Conservation (phyloP, 2,797 vertebrate genomes). For the Nannoperca obscura region DNA sequence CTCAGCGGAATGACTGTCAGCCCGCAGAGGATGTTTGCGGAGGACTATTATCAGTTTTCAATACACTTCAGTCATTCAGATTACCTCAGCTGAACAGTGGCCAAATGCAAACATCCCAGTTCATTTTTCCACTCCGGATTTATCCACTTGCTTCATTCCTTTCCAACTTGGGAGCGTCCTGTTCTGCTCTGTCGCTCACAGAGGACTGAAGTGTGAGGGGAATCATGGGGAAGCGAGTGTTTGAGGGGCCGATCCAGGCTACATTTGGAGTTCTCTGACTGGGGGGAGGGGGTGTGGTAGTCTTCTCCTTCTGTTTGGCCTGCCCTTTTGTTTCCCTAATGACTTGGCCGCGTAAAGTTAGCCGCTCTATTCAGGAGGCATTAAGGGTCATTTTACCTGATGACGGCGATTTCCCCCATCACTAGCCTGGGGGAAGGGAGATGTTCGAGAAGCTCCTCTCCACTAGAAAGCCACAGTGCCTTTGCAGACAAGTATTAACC, state of each 20-base stretch:
- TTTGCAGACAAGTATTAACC: background rate
- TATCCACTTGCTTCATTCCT: constrained; percentile 61
- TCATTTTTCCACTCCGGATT: constrained; percentile 72
- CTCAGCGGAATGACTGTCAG: constrained; percentile 46
- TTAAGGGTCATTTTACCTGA: constrained; percentile 83
- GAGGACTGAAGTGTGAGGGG: constrained; percentile 43
- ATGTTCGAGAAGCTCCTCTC: constrained; percentile 10
- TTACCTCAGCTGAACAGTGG: constrained; percentile 40
- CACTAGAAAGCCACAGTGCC: background rate
- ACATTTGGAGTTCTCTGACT: constrained; percentile 49
- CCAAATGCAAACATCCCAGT: constrained; percentile 68
- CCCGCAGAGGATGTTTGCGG: constrained; percentile 57
- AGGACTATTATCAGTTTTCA: constrained; percentile 59
- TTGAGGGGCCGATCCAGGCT: constrained; percentile 36
- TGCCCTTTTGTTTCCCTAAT: constrained; percentile 79
- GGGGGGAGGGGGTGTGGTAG: constrained; percentile 27
- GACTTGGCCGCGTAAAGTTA: constrained; percentile 76
- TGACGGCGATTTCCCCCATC: constrained; percentile 53
- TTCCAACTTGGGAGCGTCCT: constrained; percentile 55
- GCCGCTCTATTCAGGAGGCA: constrained; percentile 74
- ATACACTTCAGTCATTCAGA: constrained; percentile 56
- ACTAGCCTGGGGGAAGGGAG: constrained; percentile 61
- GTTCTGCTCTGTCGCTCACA: constrained; percentile 67
- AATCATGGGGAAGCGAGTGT: constrained; percentile 10
- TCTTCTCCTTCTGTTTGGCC: constrained; percentile 65